Conservation (phyloP, 2,888 invertebrate species). For the Sesia bembeciformis region DNA sequence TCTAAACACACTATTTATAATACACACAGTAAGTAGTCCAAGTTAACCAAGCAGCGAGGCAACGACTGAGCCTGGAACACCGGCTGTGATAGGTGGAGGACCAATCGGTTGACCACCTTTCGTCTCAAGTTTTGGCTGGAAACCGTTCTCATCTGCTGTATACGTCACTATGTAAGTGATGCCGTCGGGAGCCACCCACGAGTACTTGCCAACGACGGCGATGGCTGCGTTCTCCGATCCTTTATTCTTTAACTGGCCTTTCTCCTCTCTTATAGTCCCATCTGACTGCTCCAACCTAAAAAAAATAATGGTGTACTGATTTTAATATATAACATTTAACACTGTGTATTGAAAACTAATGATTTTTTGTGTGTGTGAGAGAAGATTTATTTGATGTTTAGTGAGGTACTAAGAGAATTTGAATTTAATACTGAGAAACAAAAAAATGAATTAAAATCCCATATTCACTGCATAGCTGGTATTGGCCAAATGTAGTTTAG, state of each 20-base stretch:
- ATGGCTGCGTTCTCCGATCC: conserved; percentile 74
- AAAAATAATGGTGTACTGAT: no score
- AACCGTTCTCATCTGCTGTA: conserved; percentile 70
- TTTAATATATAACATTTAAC: no score
- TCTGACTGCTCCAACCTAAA: conserved; percentile 72
- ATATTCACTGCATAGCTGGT: no score
- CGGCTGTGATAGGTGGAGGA: conserved; percentile 2
- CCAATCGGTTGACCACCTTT: conserved; percentile 32
- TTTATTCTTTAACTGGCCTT: conserved; percentile 70
- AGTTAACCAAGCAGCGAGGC: conserved; percentile 48
- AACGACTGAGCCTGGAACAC: conserved; percentile 44
- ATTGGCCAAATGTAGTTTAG: no score
- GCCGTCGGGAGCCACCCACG: conserved; percentile 74
- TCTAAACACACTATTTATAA: not conserved
- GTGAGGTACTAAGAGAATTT: no score
- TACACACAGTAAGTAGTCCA: not conserved
- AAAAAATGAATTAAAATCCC: no score
- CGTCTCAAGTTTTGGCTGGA: conserved; percentile 60
- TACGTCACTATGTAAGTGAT: conserved; percentile 75
- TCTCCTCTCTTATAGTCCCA: conserved; percentile 71
- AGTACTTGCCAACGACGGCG: conserved; percentile 70
- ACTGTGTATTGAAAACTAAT: no score
- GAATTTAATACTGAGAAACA: no score
- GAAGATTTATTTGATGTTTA: no score
- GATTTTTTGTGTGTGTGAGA: no score